Evolutionary conservation across 2,113 vertebrate species (phyloP), one percentile per base, ranked within the genome.

Genomic region (Lynx canadensis): DNA sequence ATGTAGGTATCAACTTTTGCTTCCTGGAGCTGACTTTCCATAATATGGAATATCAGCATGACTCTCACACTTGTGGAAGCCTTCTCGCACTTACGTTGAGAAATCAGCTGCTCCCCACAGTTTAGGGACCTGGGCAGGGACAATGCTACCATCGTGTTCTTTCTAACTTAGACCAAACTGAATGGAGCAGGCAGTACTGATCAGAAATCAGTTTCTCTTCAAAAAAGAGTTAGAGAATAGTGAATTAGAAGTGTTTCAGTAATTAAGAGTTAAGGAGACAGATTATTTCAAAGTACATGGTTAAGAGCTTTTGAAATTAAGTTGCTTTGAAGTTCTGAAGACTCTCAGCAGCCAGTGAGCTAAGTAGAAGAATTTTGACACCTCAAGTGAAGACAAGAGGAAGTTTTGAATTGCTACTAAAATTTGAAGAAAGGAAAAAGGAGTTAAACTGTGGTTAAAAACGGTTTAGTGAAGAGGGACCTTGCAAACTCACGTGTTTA

Each of bases 241-340:
- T 87, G 69, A 69, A 69, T 81, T 76, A 69, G 48, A 84, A 88
- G 27, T 76, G 38, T 81, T 80, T 92, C 66, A 38, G 55, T 69
- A 96, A 81, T 60, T n/a, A 31, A 95, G 50, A 79, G 29, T 78
- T 92, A 69, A 91, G 36, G 74, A 85, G 52, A 16, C 33, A 79
- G 38, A 81, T 88, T 92, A 82, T 86, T 96, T 97, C 45, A 63
- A 96, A 89, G 29, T 57, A 65, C 68, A 36, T 25, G 57, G 69
- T 88, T 94, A 83, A 76, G 84, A 94, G 23, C 88, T 88, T 95
- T 95, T 33, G 33, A 96, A 96, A 92, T 94, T 73, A 87, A 84
- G 27, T 84, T 91, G 31, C 27, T 95, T 76, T 76, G 73, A 97
- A 89, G 52, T 60, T 55, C 60, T 66, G 57, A 94, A 84, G 60